phyloP scores from a whole-genome alignment of 1,140 invertebrate species.

The Zaprionus lachaisei region DNA sequence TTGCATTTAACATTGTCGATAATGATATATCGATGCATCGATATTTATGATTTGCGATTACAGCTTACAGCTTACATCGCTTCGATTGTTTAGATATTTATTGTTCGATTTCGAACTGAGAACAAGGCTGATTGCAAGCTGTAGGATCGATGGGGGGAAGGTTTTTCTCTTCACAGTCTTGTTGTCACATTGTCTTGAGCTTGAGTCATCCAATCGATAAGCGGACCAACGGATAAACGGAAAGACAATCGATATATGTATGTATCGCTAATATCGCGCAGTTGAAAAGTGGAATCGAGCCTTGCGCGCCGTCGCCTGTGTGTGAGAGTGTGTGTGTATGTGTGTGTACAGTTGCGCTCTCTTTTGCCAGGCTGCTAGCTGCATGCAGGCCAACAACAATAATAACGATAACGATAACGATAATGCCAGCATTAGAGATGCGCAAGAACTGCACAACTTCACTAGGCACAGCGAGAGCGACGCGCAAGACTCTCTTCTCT shows the following conservation, averaged over 20 bases:
- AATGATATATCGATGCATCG: not conserved
- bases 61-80: not conserved
- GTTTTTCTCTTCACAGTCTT: slow-evolving; percentile 7
- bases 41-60: not conserved
- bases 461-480: slow-evolving; percentile 17
- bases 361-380: slow-evolving; percentile 17
- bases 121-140: slow-evolving; percentile 1
- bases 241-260: slow-evolving; percentile 3
- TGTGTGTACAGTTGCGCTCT: slow-evolving; percentile 34
- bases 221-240: slow-evolving; percentile 28
- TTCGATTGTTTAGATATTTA: not conserved
- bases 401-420: slow-evolving; percentile 33
- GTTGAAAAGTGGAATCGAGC: slow-evolving; percentile 23
- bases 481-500: slow-evolving; percentile 33
- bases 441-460: slow-evolving; percentile 23
- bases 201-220: slow-evolving; percentile 14
- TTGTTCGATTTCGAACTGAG: not conserved
- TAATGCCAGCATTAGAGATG: slow-evolving; percentile 13
- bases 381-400: slow-evolving; percentile 45
- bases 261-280: slow-evolving; percentile 9
- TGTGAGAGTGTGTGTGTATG: not conserved
- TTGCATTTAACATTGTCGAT: not conserved
- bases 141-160: not conserved
- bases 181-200: slow-evolving; percentile 11
- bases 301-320: slow-evolving; percentile 20